Conservation (phyloP, 2,113 vertebrate species). For the Oncorhynchus clarkii region DNA sequence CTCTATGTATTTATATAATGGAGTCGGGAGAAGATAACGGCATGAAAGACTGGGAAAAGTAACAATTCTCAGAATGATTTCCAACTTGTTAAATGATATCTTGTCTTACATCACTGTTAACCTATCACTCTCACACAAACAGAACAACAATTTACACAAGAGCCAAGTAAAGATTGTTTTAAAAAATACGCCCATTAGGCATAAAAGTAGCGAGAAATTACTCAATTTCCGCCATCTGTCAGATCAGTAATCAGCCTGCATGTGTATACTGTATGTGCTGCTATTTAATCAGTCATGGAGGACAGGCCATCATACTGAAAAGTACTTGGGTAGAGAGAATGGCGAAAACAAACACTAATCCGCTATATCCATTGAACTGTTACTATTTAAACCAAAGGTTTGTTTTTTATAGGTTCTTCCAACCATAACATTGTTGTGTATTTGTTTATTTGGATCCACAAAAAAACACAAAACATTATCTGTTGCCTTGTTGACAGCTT, state of each 20-base stretch:
- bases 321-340: constrained; percentile 25
- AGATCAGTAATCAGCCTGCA: constrained; percentile 43
- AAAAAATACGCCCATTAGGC: constrained; percentile 16
- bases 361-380: background rate
- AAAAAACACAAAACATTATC: too few relatives aligned
- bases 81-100: background rate
- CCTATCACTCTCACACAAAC: background rate
- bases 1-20: background rate
- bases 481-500: too few relatives aligned
- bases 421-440: too few relatives aligned
- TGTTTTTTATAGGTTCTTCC: too few relatives aligned
- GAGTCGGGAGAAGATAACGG: background rate
- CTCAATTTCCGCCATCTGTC: constrained; percentile 58
- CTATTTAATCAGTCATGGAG: constrained; percentile 46
- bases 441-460: too few relatives aligned
- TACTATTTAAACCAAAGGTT: background rate
- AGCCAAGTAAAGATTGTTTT: constrained; percentile 26
- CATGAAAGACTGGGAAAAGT: background rate
- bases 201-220: constrained; percentile 52
- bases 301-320: constrained; percentile 38
- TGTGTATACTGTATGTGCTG: constrained; percentile 25
- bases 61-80: background rate
- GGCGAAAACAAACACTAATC: background rate
- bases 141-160: background rate
- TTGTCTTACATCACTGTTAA: background rate